Evolutionary conservation across 2,113 vertebrate species (phyloP).

Genomic region (Sinocyclocheilus anophthalmus): DNA sequence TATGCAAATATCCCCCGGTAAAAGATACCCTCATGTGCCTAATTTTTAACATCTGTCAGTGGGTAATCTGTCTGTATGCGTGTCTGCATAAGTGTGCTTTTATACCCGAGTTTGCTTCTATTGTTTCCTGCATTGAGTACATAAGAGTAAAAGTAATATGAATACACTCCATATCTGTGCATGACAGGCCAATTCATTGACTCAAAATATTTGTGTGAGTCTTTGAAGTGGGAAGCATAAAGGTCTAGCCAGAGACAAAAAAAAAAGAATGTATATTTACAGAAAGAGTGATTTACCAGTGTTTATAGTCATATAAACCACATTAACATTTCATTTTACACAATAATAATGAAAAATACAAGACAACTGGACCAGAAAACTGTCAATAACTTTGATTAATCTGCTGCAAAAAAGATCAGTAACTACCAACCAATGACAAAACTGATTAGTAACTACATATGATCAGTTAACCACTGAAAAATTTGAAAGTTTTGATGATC

Average conservation of each 20-base stretch:
- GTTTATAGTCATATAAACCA: not conserved
- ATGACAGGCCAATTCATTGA: not conserved
- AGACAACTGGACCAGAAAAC: not conserved
- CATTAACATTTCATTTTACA: not conserved
- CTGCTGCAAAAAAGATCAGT: not conserved
- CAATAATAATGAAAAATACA: not conserved
- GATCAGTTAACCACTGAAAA: not conserved
- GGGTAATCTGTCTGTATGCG: conserved; percentile 35
- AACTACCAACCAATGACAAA: not conserved
- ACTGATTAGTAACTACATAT: not conserved
- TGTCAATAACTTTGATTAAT: not conserved
- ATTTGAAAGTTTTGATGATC: too few species aligned
- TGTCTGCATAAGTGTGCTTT: not conserved
- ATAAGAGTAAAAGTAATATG: not conserved
- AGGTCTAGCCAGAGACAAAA: not conserved
- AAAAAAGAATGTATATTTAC: not conserved
- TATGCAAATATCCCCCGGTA: conserved; percentile 47
- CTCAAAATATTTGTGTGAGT: not conserved
- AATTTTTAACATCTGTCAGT: conserved; percentile 58
- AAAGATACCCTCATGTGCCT: conserved; percentile 57
- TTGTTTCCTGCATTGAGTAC: not conserved
- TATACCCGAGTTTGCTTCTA: not conserved
- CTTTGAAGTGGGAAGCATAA: not conserved
- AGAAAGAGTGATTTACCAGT: not conserved
- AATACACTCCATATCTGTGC: not conserved